Evolutionary conservation across 2,113 vertebrate species (phyloP).

Genomic region (Xiphias gladius): DNA sequence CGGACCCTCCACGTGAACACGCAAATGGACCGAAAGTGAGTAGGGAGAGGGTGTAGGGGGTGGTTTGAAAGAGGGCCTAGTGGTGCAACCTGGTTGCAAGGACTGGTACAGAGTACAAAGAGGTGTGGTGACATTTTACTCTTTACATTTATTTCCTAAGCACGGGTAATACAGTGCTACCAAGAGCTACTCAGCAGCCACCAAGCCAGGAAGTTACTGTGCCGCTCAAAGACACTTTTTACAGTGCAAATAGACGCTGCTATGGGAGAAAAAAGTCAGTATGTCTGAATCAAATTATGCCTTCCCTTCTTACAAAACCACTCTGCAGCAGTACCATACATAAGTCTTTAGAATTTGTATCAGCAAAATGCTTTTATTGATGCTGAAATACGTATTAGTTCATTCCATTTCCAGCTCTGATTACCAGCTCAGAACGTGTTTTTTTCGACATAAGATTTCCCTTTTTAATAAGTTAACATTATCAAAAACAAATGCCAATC

Average conservation of each 20-base stretch:
- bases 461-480: not conserved
- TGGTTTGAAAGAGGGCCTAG: too few relatives aligned
- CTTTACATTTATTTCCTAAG: conserved; percentile 4
- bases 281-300: not conserved
- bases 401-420: conserved; percentile 12
- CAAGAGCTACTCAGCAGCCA: conserved; percentile 1
- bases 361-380: conserved; percentile 20
- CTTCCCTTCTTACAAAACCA: not conserved
- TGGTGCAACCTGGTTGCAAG: not conserved
- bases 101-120: not conserved
- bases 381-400: conserved; percentile 32
- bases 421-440: not conserved
- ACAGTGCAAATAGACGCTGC: not conserved
- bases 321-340: not conserved
- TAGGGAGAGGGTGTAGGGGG: too few relatives aligned
- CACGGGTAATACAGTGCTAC: conserved; percentile 15
- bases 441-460: not conserved
- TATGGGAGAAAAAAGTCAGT: not conserved
- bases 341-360: not conserved
- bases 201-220: conserved; percentile 12
- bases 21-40: too few relatives aligned
- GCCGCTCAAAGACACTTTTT: conserved; percentile 20
- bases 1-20: too few relatives aligned
- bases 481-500: not conserved
- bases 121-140: conserved; percentile 19